Base-by-base conservation (phyloP, 2,797 vertebrate species). In the Thalassophryne amazonica region DNA sequence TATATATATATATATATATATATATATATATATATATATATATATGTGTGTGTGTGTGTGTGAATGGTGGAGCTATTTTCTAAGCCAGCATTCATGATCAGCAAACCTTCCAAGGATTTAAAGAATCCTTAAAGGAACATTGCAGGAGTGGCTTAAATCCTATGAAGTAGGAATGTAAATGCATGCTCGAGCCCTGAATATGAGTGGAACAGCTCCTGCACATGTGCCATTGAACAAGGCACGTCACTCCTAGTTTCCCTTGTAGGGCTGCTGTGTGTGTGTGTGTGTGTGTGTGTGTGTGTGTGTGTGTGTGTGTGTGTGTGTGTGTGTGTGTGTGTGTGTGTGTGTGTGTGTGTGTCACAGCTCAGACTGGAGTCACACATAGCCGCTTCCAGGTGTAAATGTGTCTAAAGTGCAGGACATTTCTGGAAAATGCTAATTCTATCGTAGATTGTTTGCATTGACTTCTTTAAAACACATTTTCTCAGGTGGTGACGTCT, bases 111-210 rank as follows among this genome's bases (percentile, higher is more conserved):
- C 22, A 9, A 20, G 27, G 13, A 28, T 30, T n/a, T n/a, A 15
- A 6, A 37, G 33, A 54, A 57, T 55, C 58, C 36, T 38, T 54
- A 27, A n/a, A 24, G 21, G 41, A 35, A 13, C 9, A 1, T 15
- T 39, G 28, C 21, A 48, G 25, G 32, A 23, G 27, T 30, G 34
- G 33, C 3, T 13, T 38, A 60, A 60, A 60, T 50, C 31, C 63
- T 24, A 52, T 20, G 38, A 32, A 36, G 17, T 19, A 24, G 5
- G 37, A 12, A 33, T 34, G 14, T 31, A 38, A 61, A 49, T 35
- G 28, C 9, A n/a, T n/a, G 32, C 52, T 60, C 16, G 17, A 63
- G 63, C 9, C 32, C 17, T 15, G 47, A 21, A 53, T 41, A 10
- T 14, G 18, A 4, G 12, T n/a, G 33, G 38, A 36, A 31, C 18